Base-by-base conservation (phyloP, 2,888 invertebrate genomes). In the Opisthograptis luteolata region DNA sequence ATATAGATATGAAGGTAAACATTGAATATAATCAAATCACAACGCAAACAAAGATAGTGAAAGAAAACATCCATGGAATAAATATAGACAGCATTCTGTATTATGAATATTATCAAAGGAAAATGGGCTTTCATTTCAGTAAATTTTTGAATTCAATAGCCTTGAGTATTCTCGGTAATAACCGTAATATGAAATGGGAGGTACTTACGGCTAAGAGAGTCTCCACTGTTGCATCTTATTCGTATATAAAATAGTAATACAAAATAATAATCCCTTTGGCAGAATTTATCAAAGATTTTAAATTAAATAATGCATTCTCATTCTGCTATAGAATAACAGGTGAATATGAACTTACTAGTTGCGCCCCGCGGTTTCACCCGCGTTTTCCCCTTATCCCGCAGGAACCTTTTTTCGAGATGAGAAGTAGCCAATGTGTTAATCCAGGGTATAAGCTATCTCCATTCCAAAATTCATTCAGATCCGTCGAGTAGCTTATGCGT, bases 161-260 rank as follows among this genome's bases (percentile, higher is more conserved):
- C 53, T 60, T 52, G 51, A 52, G 58, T 60, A 60, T 49, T 59
- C 54, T 53, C 49, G 45, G 48, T 55, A 59, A 60, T 62, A 59
- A 58, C 46, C 51, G 41, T 52, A 57, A 60, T 54, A 60, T 62
- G 51, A 55, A 48, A 55, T 10, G 25, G 10, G 10, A 25, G 24
- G n/a, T 9, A n/a, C 2, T 24, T 24, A 7, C 1, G 9, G n/a
- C 6, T 20, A 5, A 4, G 4, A 5, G 20, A n/a, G 7, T 6
- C 1, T 20, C 3, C 20, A 20, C 20, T 6, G 7, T 7, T 24
- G 24, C 24, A 24, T 24, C n/a, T 24, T 24, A 20, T 20, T 20
- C n/a, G n/a, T n/a, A n/a, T n/a, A n/a, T n/a, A n/a, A n/a, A n/a
- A n/a, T n/a, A n/a, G n/a, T n/a, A n/a, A n/a, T n/a, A n/a, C n/a